Base-by-base conservation (phyloP, 64 coral and sea anemone species). In the Acropora tenuis region DNA sequence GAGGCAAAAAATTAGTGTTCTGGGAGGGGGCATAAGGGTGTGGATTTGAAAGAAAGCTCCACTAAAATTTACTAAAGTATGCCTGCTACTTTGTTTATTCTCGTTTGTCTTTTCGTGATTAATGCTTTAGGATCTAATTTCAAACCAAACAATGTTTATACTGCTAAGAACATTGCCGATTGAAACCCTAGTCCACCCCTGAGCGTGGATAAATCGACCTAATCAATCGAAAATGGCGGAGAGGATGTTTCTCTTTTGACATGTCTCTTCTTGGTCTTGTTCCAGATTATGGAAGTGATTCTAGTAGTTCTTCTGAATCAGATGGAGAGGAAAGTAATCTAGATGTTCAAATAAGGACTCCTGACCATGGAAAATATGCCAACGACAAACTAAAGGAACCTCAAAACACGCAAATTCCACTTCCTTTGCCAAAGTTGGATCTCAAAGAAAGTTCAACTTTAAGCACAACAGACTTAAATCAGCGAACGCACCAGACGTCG, bases 251-350 rank as follows among this genome's bases (percentile, higher is more conserved):
- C 44, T 1, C 41, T n/a, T 16, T 8, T 85, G 45, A 58, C 8
- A 91, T 91, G 90, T 91, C 90, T 16, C 90, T 91, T 77, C 79
- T 91, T 48, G 90, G 90, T 16, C 80, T 91, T 82, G 74, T 91
- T 5, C 79, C 80, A 55, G 80, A 91, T 67, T 81, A 91, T 40
- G 80, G 80, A 16, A 84, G 41, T 65, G 80, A 81, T 65, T 91
- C 90, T 10, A 84, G 80, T 42, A 72, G 82, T 72, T 91, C 90
- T 43, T 91, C 90, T 63, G 71, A 65, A 45, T 91, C 90, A 47
- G 90, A 91, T 75, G 47, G 47, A 20, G 89, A 82, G 49, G 71
- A 47, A 6, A 20, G 5, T 45, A 82, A 50, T 55, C 6, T 45
- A 42, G 49, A 45, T 3, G 67, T 30, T 53, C 58, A 30, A 73